Conservation (phyloP, 1,140 invertebrate species). For the Lethocerus indicus region DNA sequence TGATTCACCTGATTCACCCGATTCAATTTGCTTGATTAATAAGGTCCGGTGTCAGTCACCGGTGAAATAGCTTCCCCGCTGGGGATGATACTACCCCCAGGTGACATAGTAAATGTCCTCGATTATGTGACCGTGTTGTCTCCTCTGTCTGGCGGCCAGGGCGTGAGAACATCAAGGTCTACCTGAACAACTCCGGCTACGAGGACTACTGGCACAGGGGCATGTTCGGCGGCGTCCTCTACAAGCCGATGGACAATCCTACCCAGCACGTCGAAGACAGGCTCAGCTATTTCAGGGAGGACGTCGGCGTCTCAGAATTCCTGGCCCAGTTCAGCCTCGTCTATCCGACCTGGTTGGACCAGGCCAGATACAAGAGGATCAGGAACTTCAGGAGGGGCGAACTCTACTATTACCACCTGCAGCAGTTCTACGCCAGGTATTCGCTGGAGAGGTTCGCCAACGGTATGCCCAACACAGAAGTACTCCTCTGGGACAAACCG, state of each 20-base stretch:
- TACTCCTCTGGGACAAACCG: constrained; percentile 32
- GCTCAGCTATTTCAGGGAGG: constrained; percentile 54
- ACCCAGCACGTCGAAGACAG: constrained; percentile 37
- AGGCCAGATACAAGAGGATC: constrained; percentile 27
- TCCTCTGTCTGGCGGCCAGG: no score
- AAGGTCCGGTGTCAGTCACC: neutral
- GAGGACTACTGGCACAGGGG: constrained; percentile 24
- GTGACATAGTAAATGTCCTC: neutral
- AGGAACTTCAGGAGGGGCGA: constrained; percentile 38
- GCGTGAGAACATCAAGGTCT: constrained; percentile 17
- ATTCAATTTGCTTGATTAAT: neutral
- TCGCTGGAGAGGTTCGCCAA: constrained; percentile 48
- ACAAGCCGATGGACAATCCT: constrained; percentile 22
- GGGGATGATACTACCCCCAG: neutral
- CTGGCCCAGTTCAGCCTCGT: constrained; percentile 45
- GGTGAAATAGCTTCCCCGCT: neutral
- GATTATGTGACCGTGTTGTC: no score
- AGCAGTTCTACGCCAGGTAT: constrained; percentile 43
- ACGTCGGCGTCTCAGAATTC: constrained; percentile 47
- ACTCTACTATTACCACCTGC: constrained; percentile 37
- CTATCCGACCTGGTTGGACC: constrained; percentile 42
- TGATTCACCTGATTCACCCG: neutral
- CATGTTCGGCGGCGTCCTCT: constrained; percentile 12
- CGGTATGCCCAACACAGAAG: constrained; percentile 36
- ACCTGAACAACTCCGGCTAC: constrained; percentile 14